Evolutionary conservation across 2,797 vertebrate genomes (phyloP), one percentile per base, ranked within the genome.

Genomic region (Triplophysa bombifrons): DNA sequence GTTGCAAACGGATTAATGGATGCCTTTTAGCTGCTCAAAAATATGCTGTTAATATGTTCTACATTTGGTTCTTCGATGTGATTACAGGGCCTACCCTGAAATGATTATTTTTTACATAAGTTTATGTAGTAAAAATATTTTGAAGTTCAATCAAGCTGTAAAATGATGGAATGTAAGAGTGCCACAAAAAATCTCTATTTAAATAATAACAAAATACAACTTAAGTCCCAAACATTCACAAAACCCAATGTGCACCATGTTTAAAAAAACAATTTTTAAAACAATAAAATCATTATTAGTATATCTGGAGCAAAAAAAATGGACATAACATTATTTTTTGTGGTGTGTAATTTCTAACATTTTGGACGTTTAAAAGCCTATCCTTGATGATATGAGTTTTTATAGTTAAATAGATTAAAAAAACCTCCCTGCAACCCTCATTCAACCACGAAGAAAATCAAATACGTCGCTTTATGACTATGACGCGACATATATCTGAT

Each of bases 401-500:
- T 34, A 56, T 25, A 56, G 4, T 30, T 4, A 30, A 30, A 30
- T 30, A 30, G 30, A 48, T 30, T 48, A 56, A 38, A 76, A 4
- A 60, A 68, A 48, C 16, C 14, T 30, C 14, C 16, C 60, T 16
- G 60, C 27, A 34, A 64, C 46, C 34, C 20, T 75, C 46, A 34
- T 58, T 51, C 13, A 38, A 11, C 51, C 20, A 16, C 48, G 0
- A 19, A 12, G 22, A 60, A 69, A 60, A 76, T 60, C 25, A 69
- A 50, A 13, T 41, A 56, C n/a, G 51, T 44, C 16, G 48, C 64
- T 17, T 76, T 25, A 34, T 34, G 74, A 60, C 56, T 34, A 17
- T 46, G 63, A 30, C 41, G 74, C 30, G 56, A 60, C 74, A 67
- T 50, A 75, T n/a, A 12, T 55, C 30, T 53, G 30, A 66, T 65